phyloP scores from a whole-genome alignment of 2,888 invertebrate genomes.

The Andrena bucephala region DNA sequence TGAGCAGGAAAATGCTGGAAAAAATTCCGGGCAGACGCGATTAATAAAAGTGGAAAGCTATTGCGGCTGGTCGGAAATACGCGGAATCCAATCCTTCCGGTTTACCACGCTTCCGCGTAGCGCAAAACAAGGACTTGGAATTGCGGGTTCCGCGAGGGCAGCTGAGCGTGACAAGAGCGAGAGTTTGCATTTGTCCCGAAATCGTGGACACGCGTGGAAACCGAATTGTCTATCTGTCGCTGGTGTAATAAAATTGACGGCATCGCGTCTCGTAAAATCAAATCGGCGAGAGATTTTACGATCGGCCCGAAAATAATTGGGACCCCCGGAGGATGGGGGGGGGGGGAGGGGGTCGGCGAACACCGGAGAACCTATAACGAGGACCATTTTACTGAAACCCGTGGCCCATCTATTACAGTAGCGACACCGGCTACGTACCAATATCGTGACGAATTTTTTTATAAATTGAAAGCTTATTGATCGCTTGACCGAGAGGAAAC shows the following conservation, averaged over 20 bases:
- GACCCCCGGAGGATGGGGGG: constrained; percentile 2
- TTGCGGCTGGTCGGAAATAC: constrained; percentile 45
- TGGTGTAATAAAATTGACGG: constrained; percentile 47
- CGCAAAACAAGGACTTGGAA: constrained; percentile 61
- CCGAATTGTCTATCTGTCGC: constrained; percentile 51
- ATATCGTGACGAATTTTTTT: constrained; percentile 12
- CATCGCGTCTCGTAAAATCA: constrained; percentile 57
- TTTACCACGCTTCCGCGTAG: constrained; percentile 59
- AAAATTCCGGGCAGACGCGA: constrained; percentile 30
- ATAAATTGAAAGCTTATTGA: background rate
- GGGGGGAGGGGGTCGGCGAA: constrained; percentile 9
- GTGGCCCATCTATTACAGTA: constrained; percentile 32
- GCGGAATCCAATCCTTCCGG: constrained; percentile 60
- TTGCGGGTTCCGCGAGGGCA: constrained; percentile 48
- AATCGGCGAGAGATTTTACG: constrained; percentile 49
- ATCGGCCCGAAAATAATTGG: constrained; percentile 54
- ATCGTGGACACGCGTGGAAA: constrained; percentile 39
- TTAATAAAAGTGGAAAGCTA: constrained; percentile 62
- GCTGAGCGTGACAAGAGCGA: constrained; percentile 62
- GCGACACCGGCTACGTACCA: background rate
- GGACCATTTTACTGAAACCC: constrained; percentile 16
- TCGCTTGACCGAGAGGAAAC: background rate
- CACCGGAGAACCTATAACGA: constrained; percentile 12
- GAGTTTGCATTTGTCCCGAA: constrained; percentile 57
- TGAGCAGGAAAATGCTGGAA: constrained; percentile 32